Conservation (phyloP, 2,113 vertebrate genomes). For the Regulus satrapa region DNA sequence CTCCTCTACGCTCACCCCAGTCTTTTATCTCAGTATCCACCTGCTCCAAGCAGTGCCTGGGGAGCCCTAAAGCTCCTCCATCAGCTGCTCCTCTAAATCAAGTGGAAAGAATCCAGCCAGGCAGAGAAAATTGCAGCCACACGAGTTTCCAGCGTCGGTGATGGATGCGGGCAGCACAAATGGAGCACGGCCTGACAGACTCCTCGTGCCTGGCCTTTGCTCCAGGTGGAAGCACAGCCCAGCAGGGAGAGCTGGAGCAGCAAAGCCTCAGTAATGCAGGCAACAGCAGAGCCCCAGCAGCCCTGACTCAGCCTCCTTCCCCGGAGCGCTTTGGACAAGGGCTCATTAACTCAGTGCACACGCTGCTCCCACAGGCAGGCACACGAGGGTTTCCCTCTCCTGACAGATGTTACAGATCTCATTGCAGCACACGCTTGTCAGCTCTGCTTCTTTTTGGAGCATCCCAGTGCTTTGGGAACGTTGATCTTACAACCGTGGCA, state of each 20-base stretch:
- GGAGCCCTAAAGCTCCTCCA: not conserved
- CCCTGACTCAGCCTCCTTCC: not conserved
- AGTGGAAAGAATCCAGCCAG: not conserved
- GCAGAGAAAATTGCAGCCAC: not conserved
- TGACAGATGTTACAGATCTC: not conserved
- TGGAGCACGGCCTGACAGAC: rapidly evolving
- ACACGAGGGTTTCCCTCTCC: not conserved
- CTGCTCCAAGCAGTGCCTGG: not conserved
- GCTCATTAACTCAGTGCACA: not conserved
- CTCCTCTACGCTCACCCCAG: too few relatives aligned
- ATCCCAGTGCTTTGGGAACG: not conserved
- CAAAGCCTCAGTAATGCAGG: not conserved
- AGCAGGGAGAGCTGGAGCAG: not conserved
- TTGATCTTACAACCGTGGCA: not conserved
- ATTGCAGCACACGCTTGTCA: not conserved
- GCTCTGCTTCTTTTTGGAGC: not conserved
- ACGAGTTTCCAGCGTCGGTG: rapidly evolving
- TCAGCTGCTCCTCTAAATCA: not conserved
- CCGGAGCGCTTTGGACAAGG: not conserved
- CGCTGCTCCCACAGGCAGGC: not conserved
- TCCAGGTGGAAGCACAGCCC: not conserved
- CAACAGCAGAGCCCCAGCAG: not conserved
- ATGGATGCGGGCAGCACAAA: not conserved
- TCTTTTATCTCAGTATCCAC: not conserved
- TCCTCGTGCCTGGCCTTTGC: not conserved